Base-by-base conservation (phyloP, 2,888 invertebrate species). In the Eustalomyia histrio region DNA sequence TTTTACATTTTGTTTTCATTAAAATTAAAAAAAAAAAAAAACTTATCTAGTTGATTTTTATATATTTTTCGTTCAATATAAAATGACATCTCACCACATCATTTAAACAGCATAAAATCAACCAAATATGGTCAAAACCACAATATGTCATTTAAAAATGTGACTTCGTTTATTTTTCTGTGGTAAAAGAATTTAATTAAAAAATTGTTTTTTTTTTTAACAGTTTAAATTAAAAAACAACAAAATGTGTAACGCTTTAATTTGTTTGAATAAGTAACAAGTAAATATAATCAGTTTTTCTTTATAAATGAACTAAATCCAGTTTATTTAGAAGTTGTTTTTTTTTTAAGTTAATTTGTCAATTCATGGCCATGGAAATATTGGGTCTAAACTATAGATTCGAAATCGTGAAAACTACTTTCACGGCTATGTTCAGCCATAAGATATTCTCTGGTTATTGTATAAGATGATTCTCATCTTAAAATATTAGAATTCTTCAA, bases 51-150 rank as follows among this genome's bases (percentile, higher is more conserved):
- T 50, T 73, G 50, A 35, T 72, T 58, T 50, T 33, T 69, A 50
- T 63, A 43, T 17, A n/a, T n/a, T n/a, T 55, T 29, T 35, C 47
- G 21, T 63, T 67, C 52, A 58, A 39, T 60, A 47, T 53, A 52
- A 63, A 61, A 18, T 71, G 74, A 53, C 74, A 57, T 67, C 61
- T 65, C 24, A 55, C 71, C 71, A 72, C 71, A 67, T 24, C 74
- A 53, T 74, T 74, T 73, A 60, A 65, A 53, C 67, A 58, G 53
- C 43, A 43, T 69, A 43, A 78, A 78, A 50, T 72, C 47, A 53
- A 43, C 12, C 65, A 43, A 57, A 76, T 80, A 68, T 76, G 71
- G 80, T 43, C 43, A 76, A 74, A 80, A 80, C 80, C 76, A 80
- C 80, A 76, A 71, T 14, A 65, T 72, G 80, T 75, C 69, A 72